Evolutionary conservation across 2,113 vertebrate genomes (phyloP).

Genomic region (Thunnus thynnus): DNA sequence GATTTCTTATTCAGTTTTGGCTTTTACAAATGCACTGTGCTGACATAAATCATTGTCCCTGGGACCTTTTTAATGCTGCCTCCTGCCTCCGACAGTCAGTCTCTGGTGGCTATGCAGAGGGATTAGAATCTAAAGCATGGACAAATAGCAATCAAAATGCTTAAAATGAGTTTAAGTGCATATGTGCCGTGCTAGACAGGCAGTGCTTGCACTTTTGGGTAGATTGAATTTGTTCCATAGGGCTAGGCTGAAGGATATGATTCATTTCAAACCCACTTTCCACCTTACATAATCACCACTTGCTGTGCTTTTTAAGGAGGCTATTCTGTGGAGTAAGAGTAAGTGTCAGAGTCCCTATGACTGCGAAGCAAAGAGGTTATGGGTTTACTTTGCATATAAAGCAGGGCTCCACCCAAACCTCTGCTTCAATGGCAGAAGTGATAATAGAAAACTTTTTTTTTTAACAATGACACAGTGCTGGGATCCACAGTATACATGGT

Average conservation of each 20-base stretch:
- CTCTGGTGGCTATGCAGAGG: conserved; percentile 27
- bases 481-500: background rate
- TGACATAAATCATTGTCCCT: conserved; percentile 40
- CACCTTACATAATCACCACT: conserved; percentile 54
- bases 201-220: conserved; percentile 40
- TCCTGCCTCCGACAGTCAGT: conserved; percentile 11
- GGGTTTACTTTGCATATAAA: conserved; percentile 50
- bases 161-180: conserved; percentile 41
- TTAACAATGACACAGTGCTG: background rate
- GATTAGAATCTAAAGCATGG: conserved; percentile 48
- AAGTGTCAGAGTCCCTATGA: conserved; percentile 38
- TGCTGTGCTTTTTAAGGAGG: conserved; percentile 41
- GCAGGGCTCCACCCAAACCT: background rate
- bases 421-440: background rate
- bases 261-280: conserved; percentile 59
- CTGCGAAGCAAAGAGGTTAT: conserved; percentile 12
- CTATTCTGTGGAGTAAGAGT: conserved; percentile 43
- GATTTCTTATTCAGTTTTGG: conserved; percentile 12
- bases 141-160: conserved; percentile 56
- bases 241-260: conserved; percentile 48
- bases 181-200: conserved; percentile 21
- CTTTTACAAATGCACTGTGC: conserved; percentile 23
- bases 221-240: conserved; percentile 54
- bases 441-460: background rate
- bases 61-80: conserved; percentile 36